Percentiles rank a stretch among this genome's conserved stretches.
These are phyloP conservation scores for Branchellion lobata DNA, from an alignment of 2,888 invertebrate species.

Conservation along the genomic window DNA sequence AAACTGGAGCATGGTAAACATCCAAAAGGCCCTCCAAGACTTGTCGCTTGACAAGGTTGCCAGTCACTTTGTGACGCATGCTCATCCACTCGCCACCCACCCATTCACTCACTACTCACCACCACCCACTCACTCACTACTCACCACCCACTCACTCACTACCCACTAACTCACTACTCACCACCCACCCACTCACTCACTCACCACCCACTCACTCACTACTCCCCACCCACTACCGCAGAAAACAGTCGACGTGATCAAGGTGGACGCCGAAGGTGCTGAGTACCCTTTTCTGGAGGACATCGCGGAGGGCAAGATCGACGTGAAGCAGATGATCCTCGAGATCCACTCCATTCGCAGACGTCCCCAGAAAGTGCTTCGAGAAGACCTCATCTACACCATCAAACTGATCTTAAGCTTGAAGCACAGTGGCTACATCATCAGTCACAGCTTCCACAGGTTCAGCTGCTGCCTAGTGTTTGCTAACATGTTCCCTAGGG, in stretches of 20 bases:
- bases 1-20: constrained; percentile 7
- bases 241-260: constrained; percentile 15
- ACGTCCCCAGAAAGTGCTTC: not conserved
- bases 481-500: constrained; percentile 8
- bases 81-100: too few relatives aligned
- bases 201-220: too few relatives aligned
- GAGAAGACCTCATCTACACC: constrained; percentile 21
- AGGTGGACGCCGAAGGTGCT: constrained; percentile 17
- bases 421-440: not conserved
- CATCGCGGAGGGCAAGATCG: not conserved
- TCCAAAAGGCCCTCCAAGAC: not conserved
- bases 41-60: not conserved
- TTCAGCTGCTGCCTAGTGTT: not conserved
- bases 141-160: too few relatives aligned
- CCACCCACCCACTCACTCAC: too few relatives aligned
- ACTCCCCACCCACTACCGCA: too few relatives aligned
- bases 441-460: constrained; percentile 7
- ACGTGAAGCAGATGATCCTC: constrained; percentile 27
- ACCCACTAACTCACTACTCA: too few relatives aligned
- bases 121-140: too few relatives aligned
- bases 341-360: not conserved
- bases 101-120: too few relatives aligned
- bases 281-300: constrained; percentile 26
- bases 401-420: not conserved
- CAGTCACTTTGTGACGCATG: not conserved